phyloP scores from a whole-genome alignment of 35 echinoderm and acorn worm genomes.

The Ophiothrix spiculata region DNA sequence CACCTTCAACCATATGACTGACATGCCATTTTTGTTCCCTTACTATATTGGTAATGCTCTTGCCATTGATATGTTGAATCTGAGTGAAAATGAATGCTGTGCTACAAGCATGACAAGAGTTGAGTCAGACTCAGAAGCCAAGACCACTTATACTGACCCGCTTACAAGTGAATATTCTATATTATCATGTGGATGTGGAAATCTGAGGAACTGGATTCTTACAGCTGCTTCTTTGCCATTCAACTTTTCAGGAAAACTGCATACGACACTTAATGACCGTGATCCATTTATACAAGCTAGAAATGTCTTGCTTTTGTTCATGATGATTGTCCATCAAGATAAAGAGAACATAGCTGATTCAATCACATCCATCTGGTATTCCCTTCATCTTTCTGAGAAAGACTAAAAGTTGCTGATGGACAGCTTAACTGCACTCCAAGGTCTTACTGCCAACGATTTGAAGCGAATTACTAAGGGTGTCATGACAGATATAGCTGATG shows the following conservation, averaged over 20 bases:
- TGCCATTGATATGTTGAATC: background rate
- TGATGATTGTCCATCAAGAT: slow-evolving; percentile 5
- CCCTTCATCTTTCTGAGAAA: slow-evolving; percentile 37
- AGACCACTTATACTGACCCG: background rate
- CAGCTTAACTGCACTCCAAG: background rate
- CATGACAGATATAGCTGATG: slow-evolving; percentile 1
- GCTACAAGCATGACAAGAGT: background rate
- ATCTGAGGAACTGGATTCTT: slow-evolving; percentile 43
- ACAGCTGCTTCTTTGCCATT: slow-evolving; percentile 54
- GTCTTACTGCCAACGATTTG: background rate
- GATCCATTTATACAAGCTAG: slow-evolving; percentile 52
- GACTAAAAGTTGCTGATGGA: slow-evolving; percentile 25
- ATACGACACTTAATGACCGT: slow-evolving; percentile 43
- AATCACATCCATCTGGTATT: slow-evolving; percentile 47
- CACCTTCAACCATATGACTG: background rate
- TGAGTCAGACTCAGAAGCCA: too few species aligned
- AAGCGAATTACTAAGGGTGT: background rate
- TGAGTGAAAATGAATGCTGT: background rate
- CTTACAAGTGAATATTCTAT: slow-evolving; percentile 23
- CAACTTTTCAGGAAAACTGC: slow-evolving; percentile 42
- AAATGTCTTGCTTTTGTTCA: slow-evolving; percentile 64
- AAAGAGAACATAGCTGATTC: background rate
- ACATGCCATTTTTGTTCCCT: background rate
- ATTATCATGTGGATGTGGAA: slow-evolving; percentile 44
- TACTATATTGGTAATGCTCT: background rate